Evolutionary conservation across 2,113 vertebrate species (phyloP), one percentile per base, ranked within the genome.

Genomic region (Actinemys pallida): DNA sequence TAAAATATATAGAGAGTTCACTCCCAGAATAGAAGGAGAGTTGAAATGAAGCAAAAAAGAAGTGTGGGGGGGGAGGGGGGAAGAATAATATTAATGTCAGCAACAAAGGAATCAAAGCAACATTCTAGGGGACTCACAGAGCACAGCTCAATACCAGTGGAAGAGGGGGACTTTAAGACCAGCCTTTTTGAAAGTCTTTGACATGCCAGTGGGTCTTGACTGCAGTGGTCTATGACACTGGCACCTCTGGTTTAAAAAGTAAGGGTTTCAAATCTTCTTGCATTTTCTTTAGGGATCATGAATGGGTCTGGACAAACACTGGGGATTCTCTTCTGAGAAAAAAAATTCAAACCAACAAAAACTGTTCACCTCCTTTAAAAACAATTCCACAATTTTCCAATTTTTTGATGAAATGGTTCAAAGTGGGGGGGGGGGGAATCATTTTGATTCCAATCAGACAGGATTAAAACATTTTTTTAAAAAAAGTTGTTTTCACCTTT

Each of bases 371-470:
- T 20, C 19, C n/a, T 39, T 79, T 29, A 14, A 75, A 80, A 94
- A 45, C 10, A 85, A 49, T 88, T 92, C 79, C 47, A 45, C 84
- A 91, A 81, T 9, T 53, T 89, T 83, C 42, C 35, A 31, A 45
- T 8, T 0, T 92, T 95, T 83, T 54, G 4, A 19, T 84, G 91
- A 7, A 16, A 39, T 79, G 29, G 85, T 94, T 93, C 5, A 83
- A 88, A 89, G 2, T 83, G 31, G 13, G 31, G 59, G 89, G 82
- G 53, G 3, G 39, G 10, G 8, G 2, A 16, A 4, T 59, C 49
- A 78, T 91, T 93, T 83, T 13, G 5, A 76, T 94, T 92, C 86
- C 82, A 90, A 90, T 89, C 86, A 49, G 82, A 80, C 2, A 62
- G 35, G 52, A 83, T 39, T 5, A 78, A 31, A 91, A 87, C 42